These are phyloP conservation scores for Poicephalus meyeri DNA, from an alignment of 2,113 vertebrate genomes.

Conservation along the genomic window DNA sequence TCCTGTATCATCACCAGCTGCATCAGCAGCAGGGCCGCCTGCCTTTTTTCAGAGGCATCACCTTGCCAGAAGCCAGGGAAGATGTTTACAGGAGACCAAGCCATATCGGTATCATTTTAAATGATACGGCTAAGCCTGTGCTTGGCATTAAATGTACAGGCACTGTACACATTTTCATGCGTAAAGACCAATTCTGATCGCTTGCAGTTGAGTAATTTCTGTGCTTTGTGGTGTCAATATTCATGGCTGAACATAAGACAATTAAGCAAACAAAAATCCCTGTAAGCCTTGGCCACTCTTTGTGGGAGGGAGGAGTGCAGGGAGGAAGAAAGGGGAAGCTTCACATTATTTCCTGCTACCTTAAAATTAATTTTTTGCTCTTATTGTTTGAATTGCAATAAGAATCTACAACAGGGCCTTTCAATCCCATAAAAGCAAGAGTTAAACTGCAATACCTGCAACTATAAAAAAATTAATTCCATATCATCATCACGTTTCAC, in stretches of 20 bases:
- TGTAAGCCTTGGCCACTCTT: not conserved
- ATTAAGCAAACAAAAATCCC: not conserved
- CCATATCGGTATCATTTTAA: not conserved
- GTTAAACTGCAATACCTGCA: not conserved
- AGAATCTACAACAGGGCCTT: fast-evolving
- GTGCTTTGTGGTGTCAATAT: not conserved
- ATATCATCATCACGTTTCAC: not conserved
- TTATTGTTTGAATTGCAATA: not conserved
- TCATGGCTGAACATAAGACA: not conserved
- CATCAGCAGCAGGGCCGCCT: not conserved
- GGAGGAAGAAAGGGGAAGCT: not conserved
- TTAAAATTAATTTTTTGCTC: not conserved
- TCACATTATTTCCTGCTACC: not conserved
- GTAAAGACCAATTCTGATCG: not conserved
- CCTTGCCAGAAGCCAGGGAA: not conserved
- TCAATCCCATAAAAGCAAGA: not conserved
- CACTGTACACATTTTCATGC: not conserved
- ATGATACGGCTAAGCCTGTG: fast-evolving
- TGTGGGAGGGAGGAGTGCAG: not conserved
- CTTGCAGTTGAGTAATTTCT: not conserved
- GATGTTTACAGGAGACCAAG: not conserved
- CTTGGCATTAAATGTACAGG: not conserved
- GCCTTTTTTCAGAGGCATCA: not conserved
- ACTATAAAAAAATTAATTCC: not conserved
- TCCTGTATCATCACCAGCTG: not conserved